phyloP scores from a whole-genome alignment of 2,888 invertebrate species.

The Drosophila acutilabella region DNA sequence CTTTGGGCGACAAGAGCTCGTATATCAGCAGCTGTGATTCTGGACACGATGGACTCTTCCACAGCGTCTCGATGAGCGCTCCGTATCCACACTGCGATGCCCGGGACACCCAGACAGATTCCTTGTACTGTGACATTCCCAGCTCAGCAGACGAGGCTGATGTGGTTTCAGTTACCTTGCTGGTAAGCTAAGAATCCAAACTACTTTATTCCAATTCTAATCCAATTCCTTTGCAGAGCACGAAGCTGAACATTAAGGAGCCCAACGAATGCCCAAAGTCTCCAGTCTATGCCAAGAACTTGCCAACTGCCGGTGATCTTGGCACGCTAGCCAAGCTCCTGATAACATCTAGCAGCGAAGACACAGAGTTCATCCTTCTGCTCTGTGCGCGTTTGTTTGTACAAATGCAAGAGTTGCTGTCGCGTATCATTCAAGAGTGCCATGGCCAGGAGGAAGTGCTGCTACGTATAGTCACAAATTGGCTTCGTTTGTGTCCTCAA shows the following conservation, averaged over 20 bases:
- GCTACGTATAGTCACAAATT: slow-evolving; percentile 90
- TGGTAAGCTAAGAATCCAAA: slow-evolving; percentile 39
- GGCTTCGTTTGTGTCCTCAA: slow-evolving; percentile 97
- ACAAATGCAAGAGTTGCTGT: slow-evolving; percentile 92
- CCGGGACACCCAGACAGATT: slow-evolving; percentile 61
- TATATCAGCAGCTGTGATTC: slow-evolving; percentile 82
- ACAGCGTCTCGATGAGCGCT: slow-evolving; percentile 75
- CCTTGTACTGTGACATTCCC: slow-evolving; percentile 72
- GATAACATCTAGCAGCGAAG: slow-evolving; percentile 86
- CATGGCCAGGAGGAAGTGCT: slow-evolving; percentile 83
- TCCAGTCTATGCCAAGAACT: slow-evolving; percentile 62
- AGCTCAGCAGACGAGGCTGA: slow-evolving; percentile 69
- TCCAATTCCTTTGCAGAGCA: slow-evolving; percentile 40
- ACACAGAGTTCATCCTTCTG: slow-evolving; percentile 89
- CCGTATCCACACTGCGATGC: slow-evolving; percentile 46
- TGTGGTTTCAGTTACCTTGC: slow-evolving; percentile 47
- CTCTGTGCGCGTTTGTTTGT: slow-evolving; percentile 54
- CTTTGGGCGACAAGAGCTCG: slow-evolving; percentile 72
- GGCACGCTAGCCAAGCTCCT: slow-evolving; percentile 46
- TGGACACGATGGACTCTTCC: slow-evolving; percentile 81
- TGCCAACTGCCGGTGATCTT: slow-evolving; percentile 55
- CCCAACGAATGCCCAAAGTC: slow-evolving; percentile 44
- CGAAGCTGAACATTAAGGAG: slow-evolving; percentile 57
- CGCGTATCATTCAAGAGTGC: slow-evolving; percentile 90
- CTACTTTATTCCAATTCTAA: not conserved